Conservation (phyloP, 2,113 vertebrate species). For the Thymallus thymallus region DNA sequence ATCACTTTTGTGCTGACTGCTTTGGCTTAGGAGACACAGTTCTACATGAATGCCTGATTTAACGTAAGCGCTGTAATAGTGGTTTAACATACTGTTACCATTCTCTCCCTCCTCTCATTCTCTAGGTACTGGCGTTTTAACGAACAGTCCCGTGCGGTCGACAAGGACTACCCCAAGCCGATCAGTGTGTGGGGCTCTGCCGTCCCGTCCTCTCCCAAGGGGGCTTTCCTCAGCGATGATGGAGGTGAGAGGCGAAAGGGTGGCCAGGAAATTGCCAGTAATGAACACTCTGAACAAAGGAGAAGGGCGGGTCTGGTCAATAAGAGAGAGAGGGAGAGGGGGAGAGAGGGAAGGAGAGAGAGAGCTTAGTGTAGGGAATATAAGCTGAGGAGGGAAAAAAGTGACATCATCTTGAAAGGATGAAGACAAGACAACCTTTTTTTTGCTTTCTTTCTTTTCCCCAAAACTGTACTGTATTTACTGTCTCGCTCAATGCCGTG, state of each 20-base stretch:
- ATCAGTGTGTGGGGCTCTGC: constrained; percentile 91
- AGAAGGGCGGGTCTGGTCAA: constrained; percentile 30
- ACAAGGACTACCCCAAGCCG: constrained; percentile 89
- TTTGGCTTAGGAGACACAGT: neutral
- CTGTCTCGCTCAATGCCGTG: neutral
- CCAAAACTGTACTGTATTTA: neutral
- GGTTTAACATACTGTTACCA: neutral
- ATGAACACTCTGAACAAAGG: constrained; percentile 40
- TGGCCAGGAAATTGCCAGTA: constrained; percentile 20
- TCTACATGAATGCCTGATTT: neutral
- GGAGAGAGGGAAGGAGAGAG: neutral
- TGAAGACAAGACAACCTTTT: constrained; percentile 13
- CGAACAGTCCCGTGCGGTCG: constrained; percentile 81
- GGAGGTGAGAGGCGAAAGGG: constrained; percentile 77
- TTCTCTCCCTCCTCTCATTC: neutral
- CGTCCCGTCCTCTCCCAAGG: constrained; percentile 86
- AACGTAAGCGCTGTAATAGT: neutral
- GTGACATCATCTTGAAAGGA: constrained; percentile 39
- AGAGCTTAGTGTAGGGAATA: constrained; percentile 20
- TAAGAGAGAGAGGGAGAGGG: constrained; percentile 9
- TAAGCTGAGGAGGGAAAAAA: constrained; percentile 24
- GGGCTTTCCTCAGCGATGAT: constrained; percentile 89
- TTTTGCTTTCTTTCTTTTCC: constrained; percentile 12
- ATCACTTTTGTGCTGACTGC: neutral
- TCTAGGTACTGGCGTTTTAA: constrained; percentile 97